These are phyloP conservation scores for Mungos mungo DNA, from an alignment of 2,113 vertebrate species.

Conservation along the genomic window DNA sequence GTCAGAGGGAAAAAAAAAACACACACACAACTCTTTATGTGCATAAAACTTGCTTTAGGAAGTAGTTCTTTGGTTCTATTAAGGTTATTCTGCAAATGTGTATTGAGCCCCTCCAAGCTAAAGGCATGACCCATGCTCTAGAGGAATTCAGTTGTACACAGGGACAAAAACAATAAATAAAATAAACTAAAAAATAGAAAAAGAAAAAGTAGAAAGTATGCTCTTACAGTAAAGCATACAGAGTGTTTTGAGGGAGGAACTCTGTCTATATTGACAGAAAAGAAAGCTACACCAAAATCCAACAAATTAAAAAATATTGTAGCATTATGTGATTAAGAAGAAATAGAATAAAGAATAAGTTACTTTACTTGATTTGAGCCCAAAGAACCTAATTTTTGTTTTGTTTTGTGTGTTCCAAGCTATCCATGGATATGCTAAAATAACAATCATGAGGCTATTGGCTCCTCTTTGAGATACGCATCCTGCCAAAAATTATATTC, in stretches of 20 bases:
- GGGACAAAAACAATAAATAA: neutral
- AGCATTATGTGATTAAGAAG: neutral
- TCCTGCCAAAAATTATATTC: neutral
- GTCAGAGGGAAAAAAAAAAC: neutral
- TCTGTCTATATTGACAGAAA: neutral
- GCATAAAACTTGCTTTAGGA: neutral
- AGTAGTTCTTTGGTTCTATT: neutral
- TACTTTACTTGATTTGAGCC: neutral
- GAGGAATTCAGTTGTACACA: neutral
- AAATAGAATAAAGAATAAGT: neutral
- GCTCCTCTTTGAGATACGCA: neutral
- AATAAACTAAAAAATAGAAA: neutral
- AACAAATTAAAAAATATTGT: neutral
- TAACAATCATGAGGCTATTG: neutral
- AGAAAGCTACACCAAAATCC: neutral
- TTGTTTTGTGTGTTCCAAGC: neutral
- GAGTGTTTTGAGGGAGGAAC: neutral
- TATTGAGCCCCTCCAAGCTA: neutral
- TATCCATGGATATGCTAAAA: fast-evolving
- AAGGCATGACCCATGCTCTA: neutral
- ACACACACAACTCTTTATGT: neutral
- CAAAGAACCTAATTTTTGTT: neutral
- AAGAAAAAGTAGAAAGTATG: neutral
- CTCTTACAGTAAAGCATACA: neutral
- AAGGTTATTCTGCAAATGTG: neutral